Evolutionary conservation across 2,888 invertebrate species (phyloP).

Genomic region (Boloria euphrosyne): DNA sequence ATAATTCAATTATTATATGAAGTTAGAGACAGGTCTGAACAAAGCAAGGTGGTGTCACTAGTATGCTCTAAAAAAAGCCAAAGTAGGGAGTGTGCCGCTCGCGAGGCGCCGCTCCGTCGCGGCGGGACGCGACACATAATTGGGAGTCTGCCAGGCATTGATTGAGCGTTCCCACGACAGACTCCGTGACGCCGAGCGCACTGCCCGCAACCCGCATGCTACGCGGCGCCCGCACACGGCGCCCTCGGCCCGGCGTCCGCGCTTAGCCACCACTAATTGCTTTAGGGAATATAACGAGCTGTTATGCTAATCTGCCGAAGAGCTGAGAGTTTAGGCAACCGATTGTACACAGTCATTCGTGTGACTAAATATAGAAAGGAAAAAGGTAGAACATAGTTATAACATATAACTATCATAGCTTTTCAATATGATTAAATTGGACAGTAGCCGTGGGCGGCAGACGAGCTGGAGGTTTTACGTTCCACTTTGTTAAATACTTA

Average conservation of each 20-base stretch:
- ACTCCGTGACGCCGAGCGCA: constrained; percentile 35
- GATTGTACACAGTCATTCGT: too few relatives aligned
- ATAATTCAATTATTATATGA: too few relatives aligned
- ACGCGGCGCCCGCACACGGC: neutral
- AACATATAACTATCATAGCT: too few relatives aligned
- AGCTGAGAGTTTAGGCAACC: too few relatives aligned
- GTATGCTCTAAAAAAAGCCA: too few relatives aligned
- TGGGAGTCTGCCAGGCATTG: constrained; percentile 67
- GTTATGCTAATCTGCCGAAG: neutral
- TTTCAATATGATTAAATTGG: too few relatives aligned
- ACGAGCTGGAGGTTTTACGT: neutral
- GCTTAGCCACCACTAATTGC: neutral
- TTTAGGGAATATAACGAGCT: neutral
- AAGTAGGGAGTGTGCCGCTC: neutral
- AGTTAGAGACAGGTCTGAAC: too few relatives aligned
- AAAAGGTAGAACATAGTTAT: too few relatives aligned
- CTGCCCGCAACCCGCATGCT: too few relatives aligned
- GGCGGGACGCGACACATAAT: constrained; percentile 44
- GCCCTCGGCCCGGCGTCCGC: neutral
- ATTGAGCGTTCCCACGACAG: constrained; percentile 47
- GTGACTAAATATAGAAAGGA: too few relatives aligned
- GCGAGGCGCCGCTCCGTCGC: constrained; percentile 56
- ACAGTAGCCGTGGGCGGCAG: too few relatives aligned
- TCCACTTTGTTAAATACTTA: neutral
- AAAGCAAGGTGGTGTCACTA: too few relatives aligned